Evolutionary conservation across 64 coral and sea anemone genomes (phyloP).

Genomic region (Actinia tenebrosa): DNA sequence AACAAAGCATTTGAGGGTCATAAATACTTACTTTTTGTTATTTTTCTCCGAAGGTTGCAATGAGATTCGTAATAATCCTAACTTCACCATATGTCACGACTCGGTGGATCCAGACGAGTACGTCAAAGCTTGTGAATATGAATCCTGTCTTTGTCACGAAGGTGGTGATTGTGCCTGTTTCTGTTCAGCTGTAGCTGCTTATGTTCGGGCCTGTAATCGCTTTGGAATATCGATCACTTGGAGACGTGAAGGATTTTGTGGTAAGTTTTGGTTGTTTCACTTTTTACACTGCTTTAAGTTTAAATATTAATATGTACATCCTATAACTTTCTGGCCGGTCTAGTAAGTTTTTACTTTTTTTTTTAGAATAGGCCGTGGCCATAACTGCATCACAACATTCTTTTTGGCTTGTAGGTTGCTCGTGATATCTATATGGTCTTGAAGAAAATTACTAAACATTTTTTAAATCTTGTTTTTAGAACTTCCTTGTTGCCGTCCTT

Average conservation of each 20-base stretch:
- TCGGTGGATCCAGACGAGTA: slow-evolving; percentile 79
- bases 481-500: slow-evolving; percentile 86
- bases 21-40: background rate
- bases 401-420: too few species aligned
- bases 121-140: slow-evolving; percentile 85
- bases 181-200: slow-evolving; percentile 87
- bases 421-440: background rate
- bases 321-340: too few species aligned
- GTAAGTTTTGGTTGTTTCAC: slow-evolving; percentile 29
- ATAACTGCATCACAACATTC: too few species aligned
- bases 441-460: background rate
- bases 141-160: slow-evolving; percentile 75
- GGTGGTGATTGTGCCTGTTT: slow-evolving; percentile 87
- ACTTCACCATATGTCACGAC: slow-evolving; percentile 85
- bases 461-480: slow-evolving; percentile 28
- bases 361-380: too few species aligned
- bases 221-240: slow-evolving; percentile 84
- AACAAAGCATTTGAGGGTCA: background rate
- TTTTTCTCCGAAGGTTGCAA: slow-evolving; percentile 55
- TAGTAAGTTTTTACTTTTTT: too few species aligned
- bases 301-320: background rate
- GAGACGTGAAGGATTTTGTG: slow-evolving; percentile 98
- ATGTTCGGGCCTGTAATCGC: slow-evolving; percentile 91
- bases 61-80: slow-evolving; percentile 76
- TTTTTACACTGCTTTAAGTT: background rate